A percentile compares a stretch with the other conserved stretches of the same genome.
These are phyloP conservation scores for Brachyptera risi DNA, from an alignment of 2,888 invertebrate genomes.

Conservation along the genomic window DNA sequence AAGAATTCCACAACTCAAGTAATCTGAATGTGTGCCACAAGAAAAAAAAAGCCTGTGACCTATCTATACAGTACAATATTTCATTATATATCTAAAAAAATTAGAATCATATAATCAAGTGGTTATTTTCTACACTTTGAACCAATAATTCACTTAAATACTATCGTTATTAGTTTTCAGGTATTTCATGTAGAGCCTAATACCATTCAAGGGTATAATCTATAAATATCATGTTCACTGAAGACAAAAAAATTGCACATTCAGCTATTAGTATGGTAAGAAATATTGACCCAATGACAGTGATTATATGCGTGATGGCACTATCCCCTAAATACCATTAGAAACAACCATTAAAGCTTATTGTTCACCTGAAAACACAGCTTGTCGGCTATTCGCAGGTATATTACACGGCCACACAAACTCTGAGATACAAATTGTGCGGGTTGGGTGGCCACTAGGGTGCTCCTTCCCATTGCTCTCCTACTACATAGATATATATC, in stretches of 20 bases:
- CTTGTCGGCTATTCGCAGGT: conserved; percentile 2
- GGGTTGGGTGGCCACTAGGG: conserved; percentile 4
- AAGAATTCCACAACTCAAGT: no score
- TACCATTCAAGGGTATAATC: conserved; percentile 6
- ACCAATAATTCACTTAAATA: no score
- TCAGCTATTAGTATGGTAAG: neutral
- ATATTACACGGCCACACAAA: conserved; percentile 5
- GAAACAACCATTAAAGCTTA: conserved; percentile 21
- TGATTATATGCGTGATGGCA: conserved; percentile 21
- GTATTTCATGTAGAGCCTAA: no score
- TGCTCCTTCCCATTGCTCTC: neutral
- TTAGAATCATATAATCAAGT: no score
- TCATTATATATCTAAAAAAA: no score
- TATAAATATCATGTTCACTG: neutral
- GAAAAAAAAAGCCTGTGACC: no score
- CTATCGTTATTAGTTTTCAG: no score
- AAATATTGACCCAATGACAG: conserved; percentile 4
- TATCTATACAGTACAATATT: no score
- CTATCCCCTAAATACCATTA: conserved; percentile 19
- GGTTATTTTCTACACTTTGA: no score
- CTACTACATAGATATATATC: no score
- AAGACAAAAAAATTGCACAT: conserved; percentile 2
- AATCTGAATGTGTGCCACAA: no score
- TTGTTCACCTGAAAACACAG: conserved; percentile 7
- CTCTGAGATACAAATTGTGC: conserved; percentile 7